Evolutionary conservation across 2,888 invertebrate species (phyloP), one percentile per base, ranked within the genome.

Genomic region (Thyatira batis): DNA sequence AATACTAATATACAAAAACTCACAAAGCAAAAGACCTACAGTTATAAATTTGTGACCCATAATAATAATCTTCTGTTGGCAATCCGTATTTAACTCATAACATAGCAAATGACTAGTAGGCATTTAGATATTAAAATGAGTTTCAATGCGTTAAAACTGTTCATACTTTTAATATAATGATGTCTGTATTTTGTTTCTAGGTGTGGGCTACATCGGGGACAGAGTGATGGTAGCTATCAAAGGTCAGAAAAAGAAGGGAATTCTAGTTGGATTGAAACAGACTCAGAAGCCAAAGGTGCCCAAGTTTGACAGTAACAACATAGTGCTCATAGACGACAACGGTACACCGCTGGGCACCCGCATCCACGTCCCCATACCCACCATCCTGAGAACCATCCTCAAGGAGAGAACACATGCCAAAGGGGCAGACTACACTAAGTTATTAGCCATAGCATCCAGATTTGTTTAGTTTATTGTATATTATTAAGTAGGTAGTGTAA

Each of bases 341-440:
- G 99, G 99, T 17, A 95, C 96, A 11, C 99, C 99, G 0, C 86
- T 99, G 3, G 99, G 99, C 17, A 99, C 97, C 1, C 93, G 99
- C 68, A 98, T 99, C 67, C 96, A 97, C 71, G 98, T 97, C 1
- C 99, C 99, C 0, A 96, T 99, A 59, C 99, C 99, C 0, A 96
- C 97, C 2, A 93, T 96, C 58, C 90, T 99, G 49, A 92, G 98
- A 52, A 97, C 96, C 9, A 95, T 97, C 58, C 91, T 97, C 30
- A 97, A 96, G 81, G 95, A 96, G 68, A 95, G 95, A 76, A 96
- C 96, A 0, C 93, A 95, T 56, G 90, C 95, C 0, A 97, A 98
- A 84, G 96, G 96, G 17, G 96, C 96, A 0, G 97, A 98, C 89
- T 98, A 98, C 78, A 98, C 98, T 0, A 99, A 99, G 88, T 85